These are phyloP conservation scores for Dicycla oo DNA, from an alignment of 2,888 invertebrate species.

Conservation along the genomic window DNA sequence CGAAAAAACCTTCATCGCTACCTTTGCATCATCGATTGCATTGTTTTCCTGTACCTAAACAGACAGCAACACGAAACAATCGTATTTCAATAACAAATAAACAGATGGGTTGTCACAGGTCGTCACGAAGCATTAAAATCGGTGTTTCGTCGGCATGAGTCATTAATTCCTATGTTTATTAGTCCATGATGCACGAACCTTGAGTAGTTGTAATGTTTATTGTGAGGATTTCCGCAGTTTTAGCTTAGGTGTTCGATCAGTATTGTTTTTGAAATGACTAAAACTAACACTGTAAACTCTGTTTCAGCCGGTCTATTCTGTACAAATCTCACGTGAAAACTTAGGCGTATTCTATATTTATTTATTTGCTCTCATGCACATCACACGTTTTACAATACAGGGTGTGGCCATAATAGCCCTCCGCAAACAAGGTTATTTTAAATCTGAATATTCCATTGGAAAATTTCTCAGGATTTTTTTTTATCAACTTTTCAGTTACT, in stretches of 20 bases:
- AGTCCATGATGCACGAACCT: slow-evolving; percentile 78
- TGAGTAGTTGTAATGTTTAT: slow-evolving; percentile 63
- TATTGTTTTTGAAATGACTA: not conserved
- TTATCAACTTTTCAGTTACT: no score
- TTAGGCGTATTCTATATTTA: no score
- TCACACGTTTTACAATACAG: no score
- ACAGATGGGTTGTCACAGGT: slow-evolving; percentile 78
- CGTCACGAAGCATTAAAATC: slow-evolving; percentile 87
- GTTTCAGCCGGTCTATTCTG: not conserved
- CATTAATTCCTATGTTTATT: slow-evolving; percentile 87
- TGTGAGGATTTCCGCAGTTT: slow-evolving; percentile 57
- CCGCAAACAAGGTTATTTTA: no score
- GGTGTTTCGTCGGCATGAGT: slow-evolving; percentile 85
- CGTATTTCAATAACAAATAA: slow-evolving; percentile 73
- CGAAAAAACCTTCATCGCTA: slow-evolving; percentile 26
- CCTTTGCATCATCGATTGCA: slow-evolving; percentile 40
- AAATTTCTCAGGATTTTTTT: no score
- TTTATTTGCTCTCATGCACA: no score
- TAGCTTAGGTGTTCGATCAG: slow-evolving; percentile 24
- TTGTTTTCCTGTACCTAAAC: slow-evolving; percentile 47
- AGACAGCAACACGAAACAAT: slow-evolving; percentile 65
- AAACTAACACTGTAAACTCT: not conserved
- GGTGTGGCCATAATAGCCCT: no score
- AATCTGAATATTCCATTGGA: no score
- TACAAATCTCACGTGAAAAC: not conserved